Evolutionary conservation across 2,113 vertebrate genomes (phyloP).

Genomic region (Ophthalmotilapia sp.): DNA sequence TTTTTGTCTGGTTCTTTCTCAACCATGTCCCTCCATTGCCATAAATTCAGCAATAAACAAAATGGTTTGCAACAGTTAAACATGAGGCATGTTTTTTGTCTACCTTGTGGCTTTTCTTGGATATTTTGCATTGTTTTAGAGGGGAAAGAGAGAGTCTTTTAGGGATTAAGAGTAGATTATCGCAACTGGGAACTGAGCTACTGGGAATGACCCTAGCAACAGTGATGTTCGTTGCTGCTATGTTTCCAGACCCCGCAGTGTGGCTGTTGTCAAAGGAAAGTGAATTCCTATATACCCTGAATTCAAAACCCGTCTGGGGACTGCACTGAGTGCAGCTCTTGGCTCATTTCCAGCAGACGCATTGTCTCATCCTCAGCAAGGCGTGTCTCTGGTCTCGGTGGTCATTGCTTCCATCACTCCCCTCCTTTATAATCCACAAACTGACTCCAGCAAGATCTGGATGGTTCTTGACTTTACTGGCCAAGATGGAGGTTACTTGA

Average conservation of each 20-base stretch:
- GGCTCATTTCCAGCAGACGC: slow-evolving; percentile 36
- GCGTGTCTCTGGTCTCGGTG: not conserved
- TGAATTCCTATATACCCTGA: slow-evolving; percentile 20
- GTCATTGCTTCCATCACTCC: not conserved
- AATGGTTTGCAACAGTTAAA: not conserved
- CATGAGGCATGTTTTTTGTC: not conserved
- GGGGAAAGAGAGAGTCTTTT: not conserved
- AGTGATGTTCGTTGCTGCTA: slow-evolving; percentile 33
- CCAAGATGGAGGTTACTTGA: not conserved
- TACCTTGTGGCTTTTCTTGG: not conserved
- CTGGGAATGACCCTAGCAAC: slow-evolving; percentile 33
- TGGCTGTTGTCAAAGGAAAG: slow-evolving; percentile 24
- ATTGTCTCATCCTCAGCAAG: slow-evolving; percentile 8
- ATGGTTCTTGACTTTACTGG: not conserved
- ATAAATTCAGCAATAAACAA: slow-evolving; percentile 4
- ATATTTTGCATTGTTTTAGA: slow-evolving; percentile 7
- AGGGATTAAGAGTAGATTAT: slow-evolving; percentile 40
- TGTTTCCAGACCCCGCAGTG: slow-evolving; percentile 7
- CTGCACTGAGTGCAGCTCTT: not conserved
- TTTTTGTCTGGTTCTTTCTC: not conserved
- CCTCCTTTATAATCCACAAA: not conserved
- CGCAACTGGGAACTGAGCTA: slow-evolving; percentile 29
- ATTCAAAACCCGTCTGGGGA: slow-evolving; percentile 2
- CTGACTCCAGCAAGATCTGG: not conserved
- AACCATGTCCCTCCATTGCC: not conserved